These are phyloP conservation scores for Coelinius sp. DNA, from an alignment of 2,888 invertebrate genomes.

Conservation along the genomic window DNA sequence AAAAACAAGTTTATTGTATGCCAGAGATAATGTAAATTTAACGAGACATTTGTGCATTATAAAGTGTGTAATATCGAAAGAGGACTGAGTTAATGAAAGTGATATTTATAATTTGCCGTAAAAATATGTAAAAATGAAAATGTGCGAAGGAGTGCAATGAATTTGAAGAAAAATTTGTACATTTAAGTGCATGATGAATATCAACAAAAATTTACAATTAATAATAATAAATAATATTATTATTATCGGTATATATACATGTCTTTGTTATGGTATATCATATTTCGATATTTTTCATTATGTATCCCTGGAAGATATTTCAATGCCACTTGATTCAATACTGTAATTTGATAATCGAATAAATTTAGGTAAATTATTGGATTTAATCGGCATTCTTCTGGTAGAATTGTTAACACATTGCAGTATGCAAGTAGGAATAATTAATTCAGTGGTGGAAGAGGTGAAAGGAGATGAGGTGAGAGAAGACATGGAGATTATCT, in stretches of 20 bases:
- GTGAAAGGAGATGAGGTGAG: not conserved
- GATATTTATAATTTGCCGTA: conserved; percentile 40
- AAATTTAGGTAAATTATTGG: conserved; percentile 3
- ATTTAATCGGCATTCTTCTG: conserved; percentile 5
- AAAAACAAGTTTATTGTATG: not conserved
- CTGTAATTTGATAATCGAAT: conserved; percentile 14
- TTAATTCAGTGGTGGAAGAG: not conserved
- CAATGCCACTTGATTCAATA: conserved; percentile 15
- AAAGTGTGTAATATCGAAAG: conserved; percentile 43
- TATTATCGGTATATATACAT: conserved; percentile 36
- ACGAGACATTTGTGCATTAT: conserved; percentile 30
- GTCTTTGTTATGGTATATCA: conserved; percentile 41
- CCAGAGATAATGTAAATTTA: conserved; percentile 1
- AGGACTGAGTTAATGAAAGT: conserved; percentile 44
- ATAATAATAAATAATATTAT: conserved; percentile 22
- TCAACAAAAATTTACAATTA: conserved; percentile 39
- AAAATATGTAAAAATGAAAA: conserved; percentile 36
- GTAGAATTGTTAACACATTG: conserved; percentile 23
- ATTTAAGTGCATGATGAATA: conserved; percentile 22
- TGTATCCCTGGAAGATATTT: conserved; percentile 29
- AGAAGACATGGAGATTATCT: not conserved
- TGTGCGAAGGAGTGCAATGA: not conserved
- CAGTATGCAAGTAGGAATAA: not conserved
- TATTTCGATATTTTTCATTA: conserved; percentile 48
- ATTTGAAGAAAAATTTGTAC: conserved; percentile 28